Conservation (phyloP, 2,888 invertebrate species). For the Chalcosyrphus nemorum region DNA sequence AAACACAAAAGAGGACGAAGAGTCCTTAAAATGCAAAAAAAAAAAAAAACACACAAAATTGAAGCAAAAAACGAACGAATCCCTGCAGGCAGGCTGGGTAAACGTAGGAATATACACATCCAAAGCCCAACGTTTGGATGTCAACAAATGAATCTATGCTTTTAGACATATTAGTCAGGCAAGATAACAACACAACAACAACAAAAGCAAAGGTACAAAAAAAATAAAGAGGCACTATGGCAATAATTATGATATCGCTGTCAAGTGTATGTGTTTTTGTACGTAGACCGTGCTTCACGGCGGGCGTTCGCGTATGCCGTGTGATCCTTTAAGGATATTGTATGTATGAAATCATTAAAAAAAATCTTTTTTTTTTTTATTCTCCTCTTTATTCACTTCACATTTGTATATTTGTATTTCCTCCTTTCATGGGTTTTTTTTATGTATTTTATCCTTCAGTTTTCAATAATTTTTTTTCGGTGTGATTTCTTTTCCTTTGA, state of each 20-base stretch:
- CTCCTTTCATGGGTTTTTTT: constrained; percentile 2
- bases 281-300: constrained; percentile 21
- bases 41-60: constrained; percentile 1
- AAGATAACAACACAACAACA: constrained; percentile 55
- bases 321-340: constrained; percentile 62
- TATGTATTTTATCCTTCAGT: too few relatives aligned
- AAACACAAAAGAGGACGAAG: constrained; percentile 62
- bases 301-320: constrained; percentile 27
- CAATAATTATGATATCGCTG: constrained; percentile 69
- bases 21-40: constrained; percentile 62
- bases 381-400: constrained; percentile 52
- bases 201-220: not conserved
- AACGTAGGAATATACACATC: constrained; percentile 27
- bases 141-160: constrained; percentile 72
- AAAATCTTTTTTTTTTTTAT: constrained; percentile 49
- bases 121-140: constrained; percentile 44
- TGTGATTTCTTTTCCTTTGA: constrained; percentile 59
- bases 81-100: constrained; percentile 56
- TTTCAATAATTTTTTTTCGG: constrained; percentile 11
- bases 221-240: constrained; percentile 56
- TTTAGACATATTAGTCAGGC: constrained; percentile 71
- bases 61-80: constrained; percentile 31
- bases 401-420: constrained; percentile 25
- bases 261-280: constrained; percentile 35
- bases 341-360: constrained; percentile 64